phyloP scores from a whole-genome alignment of 2,888 invertebrate genomes.

The Metallyticus violacea region DNA sequence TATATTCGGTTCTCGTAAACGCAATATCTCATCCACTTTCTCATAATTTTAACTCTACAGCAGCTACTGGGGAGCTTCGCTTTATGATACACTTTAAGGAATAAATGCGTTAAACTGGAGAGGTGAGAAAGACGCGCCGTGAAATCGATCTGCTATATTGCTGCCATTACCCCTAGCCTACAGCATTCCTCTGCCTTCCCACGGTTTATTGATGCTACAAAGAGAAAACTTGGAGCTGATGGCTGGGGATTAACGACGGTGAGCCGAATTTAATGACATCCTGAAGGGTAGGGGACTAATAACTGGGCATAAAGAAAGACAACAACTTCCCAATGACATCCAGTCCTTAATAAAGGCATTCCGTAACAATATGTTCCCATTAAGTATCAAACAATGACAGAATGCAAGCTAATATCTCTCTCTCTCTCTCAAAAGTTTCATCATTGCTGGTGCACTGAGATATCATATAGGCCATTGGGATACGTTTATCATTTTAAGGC shows the following conservation, averaged over 20 bases:
- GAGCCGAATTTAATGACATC: background rate
- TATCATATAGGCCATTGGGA: background rate
- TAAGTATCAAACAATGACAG: background rate
- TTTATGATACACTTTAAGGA: background rate
- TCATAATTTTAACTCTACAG: background rate
- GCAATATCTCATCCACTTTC: background rate
- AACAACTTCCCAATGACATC: background rate
- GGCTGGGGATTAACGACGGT: background rate
- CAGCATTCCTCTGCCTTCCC: background rate
- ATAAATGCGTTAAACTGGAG: background rate
- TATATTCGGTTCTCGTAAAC: no score
- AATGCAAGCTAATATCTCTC: background rate
- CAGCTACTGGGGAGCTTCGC: no score
- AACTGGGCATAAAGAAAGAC: background rate
- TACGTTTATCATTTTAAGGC: no score
- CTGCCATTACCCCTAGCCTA: background rate
- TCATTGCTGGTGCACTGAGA: background rate
- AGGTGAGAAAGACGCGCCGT: background rate
- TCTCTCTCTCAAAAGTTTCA: background rate
- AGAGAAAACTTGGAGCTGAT: background rate
- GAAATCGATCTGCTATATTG: background rate
- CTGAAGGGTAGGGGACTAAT: background rate
- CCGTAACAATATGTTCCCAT: background rate
- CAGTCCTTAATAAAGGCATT: background rate
- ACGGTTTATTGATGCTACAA: background rate